These are phyloP conservation scores for Lycopodina hypogea DNA, from an alignment of 37 sponge, comb jelly and placozoan genomes.

Conservation along the genomic window DNA sequence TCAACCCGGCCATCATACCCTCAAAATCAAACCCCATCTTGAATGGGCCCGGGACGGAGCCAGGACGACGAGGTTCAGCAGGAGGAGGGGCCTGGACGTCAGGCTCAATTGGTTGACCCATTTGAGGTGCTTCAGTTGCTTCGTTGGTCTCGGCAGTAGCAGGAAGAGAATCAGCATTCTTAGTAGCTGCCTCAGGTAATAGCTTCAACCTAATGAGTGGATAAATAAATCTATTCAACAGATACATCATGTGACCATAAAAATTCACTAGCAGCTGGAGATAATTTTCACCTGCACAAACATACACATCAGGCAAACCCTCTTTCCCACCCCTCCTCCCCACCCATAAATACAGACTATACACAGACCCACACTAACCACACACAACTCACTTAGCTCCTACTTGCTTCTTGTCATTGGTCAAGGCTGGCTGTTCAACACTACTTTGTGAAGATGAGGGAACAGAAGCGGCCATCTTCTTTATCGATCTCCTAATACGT, in stretches of 20 bases:
- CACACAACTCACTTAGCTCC: too few species aligned
- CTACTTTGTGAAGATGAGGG: neutral
- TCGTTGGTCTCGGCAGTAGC: neutral
- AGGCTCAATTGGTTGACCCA: neutral
- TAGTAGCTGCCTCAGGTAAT: neutral
- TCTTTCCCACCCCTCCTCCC: too few species aligned
- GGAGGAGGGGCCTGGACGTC: neutral
- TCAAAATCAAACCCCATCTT: constrained; percentile 31
- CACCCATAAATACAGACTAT: too few species aligned
- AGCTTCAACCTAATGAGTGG: neutral
- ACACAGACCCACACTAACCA: too few species aligned
- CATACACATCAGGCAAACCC: too few species aligned
- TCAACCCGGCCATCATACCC: neutral
- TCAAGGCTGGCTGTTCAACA: too few species aligned
- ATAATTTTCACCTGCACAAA: too few species aligned
- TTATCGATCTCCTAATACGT: constrained; percentile 49
- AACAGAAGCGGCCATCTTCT: constrained; percentile 17
- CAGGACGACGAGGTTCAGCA: constrained; percentile 6
- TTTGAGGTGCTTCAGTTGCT: neutral
- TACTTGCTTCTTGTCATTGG: too few species aligned
- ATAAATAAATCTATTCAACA: neutral
- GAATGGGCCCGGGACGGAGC: constrained; percentile 48
- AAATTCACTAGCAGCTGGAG: too few species aligned
- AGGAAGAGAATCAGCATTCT: neutral
- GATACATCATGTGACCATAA: too few species aligned